These are phyloP conservation scores for Nebria brevicollis DNA, from an alignment of 2,888 invertebrate genomes.

Conservation along the genomic window DNA sequence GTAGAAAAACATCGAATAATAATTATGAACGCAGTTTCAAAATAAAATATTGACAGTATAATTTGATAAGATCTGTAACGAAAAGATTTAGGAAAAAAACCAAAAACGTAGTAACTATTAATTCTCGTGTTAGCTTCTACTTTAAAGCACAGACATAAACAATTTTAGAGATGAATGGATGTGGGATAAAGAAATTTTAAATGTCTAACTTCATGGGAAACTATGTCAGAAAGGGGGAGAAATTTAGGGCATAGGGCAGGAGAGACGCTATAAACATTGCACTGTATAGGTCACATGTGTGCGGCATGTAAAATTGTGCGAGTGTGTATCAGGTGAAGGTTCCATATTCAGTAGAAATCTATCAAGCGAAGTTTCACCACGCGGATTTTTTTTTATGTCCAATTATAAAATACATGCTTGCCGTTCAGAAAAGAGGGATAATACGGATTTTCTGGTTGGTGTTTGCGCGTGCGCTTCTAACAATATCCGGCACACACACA, in stretches of 20 bases:
- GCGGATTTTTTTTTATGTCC: slow-evolving; percentile 26
- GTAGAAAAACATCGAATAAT: too few species aligned
- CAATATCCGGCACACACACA: neutral
- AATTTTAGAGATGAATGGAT: slow-evolving; percentile 34
- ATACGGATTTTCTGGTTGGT: slow-evolving; percentile 18
- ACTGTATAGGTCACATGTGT: neutral
- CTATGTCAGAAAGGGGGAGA: slow-evolving; percentile 24
- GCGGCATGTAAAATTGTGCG: neutral
- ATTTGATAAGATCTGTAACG: neutral
- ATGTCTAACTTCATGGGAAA: slow-evolving; percentile 23
- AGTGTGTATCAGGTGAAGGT: slow-evolving; percentile 13
- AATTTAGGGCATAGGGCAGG: slow-evolving; percentile 18
- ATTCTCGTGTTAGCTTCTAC: slow-evolving; percentile 16
- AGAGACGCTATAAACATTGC: neutral
- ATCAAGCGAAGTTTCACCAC: slow-evolving; percentile 16
- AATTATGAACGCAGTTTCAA: too few species aligned
- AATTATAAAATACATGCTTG: slow-evolving; percentile 32
- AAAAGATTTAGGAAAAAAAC: neutral
- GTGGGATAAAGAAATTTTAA: slow-evolving; percentile 31
- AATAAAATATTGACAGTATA: too few species aligned
- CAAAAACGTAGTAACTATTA: slow-evolving; percentile 8
- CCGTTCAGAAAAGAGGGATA: slow-evolving; percentile 14
- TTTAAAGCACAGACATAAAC: slow-evolving; percentile 24
- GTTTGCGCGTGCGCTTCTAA: neutral
- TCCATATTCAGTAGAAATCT: slow-evolving; percentile 16